These are phyloP conservation scores for Mycetomoellerius zeteki DNA, from an alignment of 1,140 invertebrate species.

Conservation along the genomic window DNA sequence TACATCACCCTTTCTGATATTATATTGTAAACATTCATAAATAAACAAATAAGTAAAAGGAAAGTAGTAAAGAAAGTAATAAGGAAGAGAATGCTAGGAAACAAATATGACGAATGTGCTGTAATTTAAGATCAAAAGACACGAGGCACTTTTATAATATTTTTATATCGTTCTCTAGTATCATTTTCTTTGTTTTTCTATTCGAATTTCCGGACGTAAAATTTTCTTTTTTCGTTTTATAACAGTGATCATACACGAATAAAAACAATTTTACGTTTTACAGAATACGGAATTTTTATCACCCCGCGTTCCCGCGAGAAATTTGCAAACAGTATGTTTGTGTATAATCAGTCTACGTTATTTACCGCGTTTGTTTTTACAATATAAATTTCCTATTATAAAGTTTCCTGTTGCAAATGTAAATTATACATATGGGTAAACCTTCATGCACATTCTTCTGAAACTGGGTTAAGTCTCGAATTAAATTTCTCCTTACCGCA, in stretches of 20 bases:
- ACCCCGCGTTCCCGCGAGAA: not conserved
- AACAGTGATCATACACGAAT: not conserved
- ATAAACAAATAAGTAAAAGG: not conserved
- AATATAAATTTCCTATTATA: constrained; percentile 34
- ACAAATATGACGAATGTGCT: not conserved
- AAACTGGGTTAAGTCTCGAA: constrained; percentile 76
- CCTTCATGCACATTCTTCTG: constrained; percentile 70
- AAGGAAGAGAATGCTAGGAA: not conserved
- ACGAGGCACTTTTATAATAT: not conserved
- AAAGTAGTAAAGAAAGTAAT: too few relatives aligned
- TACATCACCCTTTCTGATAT: not conserved
- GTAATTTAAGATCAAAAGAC: not conserved
- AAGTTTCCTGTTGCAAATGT: constrained; percentile 29
- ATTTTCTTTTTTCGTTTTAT: not conserved
- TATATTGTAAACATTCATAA: not conserved
- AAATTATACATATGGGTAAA: constrained; percentile 38
- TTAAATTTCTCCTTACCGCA: constrained; percentile 66
- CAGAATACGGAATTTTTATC: constrained; percentile 24
- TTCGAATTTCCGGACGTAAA: not conserved
- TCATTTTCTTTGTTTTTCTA: constrained; percentile 5
- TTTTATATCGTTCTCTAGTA: not conserved
- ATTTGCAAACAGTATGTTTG: constrained; percentile 21
- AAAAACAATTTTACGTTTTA: not conserved
- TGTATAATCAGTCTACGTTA: constrained; percentile 7
- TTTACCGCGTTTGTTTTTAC: constrained; percentile 11